Conservation (phyloP, 2,888 invertebrate genomes). For the Troglohyphantes excavatus region DNA sequence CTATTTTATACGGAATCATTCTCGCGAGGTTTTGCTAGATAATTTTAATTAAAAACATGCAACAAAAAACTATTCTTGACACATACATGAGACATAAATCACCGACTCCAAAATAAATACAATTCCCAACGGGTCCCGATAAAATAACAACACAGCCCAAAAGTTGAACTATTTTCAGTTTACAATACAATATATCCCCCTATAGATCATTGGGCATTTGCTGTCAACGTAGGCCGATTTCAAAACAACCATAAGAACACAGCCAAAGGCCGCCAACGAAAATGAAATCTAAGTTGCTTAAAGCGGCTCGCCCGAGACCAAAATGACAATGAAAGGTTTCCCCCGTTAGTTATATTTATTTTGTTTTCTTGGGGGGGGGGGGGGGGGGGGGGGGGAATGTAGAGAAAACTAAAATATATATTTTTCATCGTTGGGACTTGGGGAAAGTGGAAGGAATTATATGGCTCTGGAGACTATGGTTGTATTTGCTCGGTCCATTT, state of each 20-base stretch:
- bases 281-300: slow-evolving; percentile 62
- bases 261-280: slow-evolving; percentile 20
- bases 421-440: slow-evolving; percentile 20
- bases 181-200: slow-evolving; percentile 54
- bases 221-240: slow-evolving; percentile 47
- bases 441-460: slow-evolving; percentile 51
- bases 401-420: slow-evolving; percentile 51
- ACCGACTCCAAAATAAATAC: slow-evolving; percentile 10
- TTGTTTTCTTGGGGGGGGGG: not conserved
- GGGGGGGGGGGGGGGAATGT: not conserved
- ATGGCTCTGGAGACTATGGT: slow-evolving; percentile 35
- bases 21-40: too few species aligned
- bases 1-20: too few species aligned
- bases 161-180: slow-evolving; percentile 45
- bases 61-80: not conserved
- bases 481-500: slow-evolving; percentile 54
- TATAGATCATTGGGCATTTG: slow-evolving; percentile 43
- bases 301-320: slow-evolving; percentile 47
- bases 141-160: not conserved
- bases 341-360: slow-evolving; percentile 4
- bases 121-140: not conserved
- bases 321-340: slow-evolving; percentile 58
- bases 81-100: not conserved
- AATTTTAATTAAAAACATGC: too few species aligned
- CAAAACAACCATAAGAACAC: slow-evolving; percentile 32